Evolutionary conservation across 2,888 invertebrate genomes (phyloP).

Genomic region (Watsonalla binaria): DNA sequence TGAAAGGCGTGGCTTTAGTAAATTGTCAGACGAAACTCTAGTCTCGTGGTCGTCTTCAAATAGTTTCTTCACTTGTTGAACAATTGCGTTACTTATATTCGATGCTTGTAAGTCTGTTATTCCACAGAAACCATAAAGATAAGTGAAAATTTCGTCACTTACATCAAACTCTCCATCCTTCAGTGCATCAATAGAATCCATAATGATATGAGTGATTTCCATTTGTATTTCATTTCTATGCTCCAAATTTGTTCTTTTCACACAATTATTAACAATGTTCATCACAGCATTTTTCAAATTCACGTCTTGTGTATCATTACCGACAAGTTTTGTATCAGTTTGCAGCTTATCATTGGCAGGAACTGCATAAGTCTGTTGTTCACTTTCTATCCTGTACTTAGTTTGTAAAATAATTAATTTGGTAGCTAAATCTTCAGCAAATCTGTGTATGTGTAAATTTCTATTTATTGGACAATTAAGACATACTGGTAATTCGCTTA

Average conservation of each 20-base stretch:
- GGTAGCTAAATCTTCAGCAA: conserved; percentile 29
- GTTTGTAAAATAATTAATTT: conserved; percentile 18
- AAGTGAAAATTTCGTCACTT: not conserved
- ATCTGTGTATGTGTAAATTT: conserved; percentile 16
- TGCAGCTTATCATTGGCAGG: not conserved
- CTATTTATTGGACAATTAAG: conserved; percentile 7
- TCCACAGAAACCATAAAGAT: not conserved
- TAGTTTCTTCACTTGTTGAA: conserved; percentile 7
- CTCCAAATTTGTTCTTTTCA: conserved; percentile 3
- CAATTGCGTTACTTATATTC: conserved; percentile 11
- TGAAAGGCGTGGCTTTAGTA: conserved; percentile 14
- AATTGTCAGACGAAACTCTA: not conserved
- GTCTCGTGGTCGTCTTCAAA: conserved; percentile 2
- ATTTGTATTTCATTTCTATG: conserved; percentile 7
- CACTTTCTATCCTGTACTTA: conserved; percentile 3
- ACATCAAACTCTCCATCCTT: not conserved
- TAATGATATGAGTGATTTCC: conserved; percentile 14
- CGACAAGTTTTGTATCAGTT: not conserved
- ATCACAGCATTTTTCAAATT: conserved; percentile 4
- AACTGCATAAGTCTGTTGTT: not conserved
- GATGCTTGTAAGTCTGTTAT: conserved; percentile 8
- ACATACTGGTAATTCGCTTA: conserved; percentile 20
- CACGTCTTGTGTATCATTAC: not conserved
- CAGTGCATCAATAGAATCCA: conserved; percentile 11
- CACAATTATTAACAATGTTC: conserved; percentile 5